These are phyloP conservation scores for Elysia crispata DNA, from an alignment of 2,888 invertebrate genomes.

Conservation along the genomic window DNA sequence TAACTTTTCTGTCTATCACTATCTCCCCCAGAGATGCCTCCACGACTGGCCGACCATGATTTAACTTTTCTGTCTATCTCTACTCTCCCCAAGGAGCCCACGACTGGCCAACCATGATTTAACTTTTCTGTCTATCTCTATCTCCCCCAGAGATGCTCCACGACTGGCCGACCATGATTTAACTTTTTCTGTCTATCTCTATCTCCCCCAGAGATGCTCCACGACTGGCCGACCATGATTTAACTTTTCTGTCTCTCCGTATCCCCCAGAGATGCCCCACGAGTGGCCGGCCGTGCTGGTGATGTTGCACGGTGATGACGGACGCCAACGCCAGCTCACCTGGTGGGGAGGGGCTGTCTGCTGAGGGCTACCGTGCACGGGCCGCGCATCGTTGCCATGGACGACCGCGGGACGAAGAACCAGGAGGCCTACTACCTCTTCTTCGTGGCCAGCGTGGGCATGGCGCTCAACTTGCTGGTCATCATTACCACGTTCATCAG, in stretches of 20 bases:
- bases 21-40: too few species aligned
- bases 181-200: too few species aligned
- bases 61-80: neutral
- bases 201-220: neutral
- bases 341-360: neutral
- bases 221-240: too few species aligned
- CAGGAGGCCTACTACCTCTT: slow-evolving; percentile 74
- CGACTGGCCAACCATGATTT: too few species aligned
- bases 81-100: neutral
- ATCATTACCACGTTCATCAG: too few species aligned
- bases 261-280: neutral
- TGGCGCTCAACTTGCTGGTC: too few species aligned
- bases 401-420: slow-evolving; percentile 47
- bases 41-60: too few species aligned
- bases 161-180: too few species aligned
- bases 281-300: neutral
- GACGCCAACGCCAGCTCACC: slow-evolving; percentile 19
- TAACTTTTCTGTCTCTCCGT: neutral
- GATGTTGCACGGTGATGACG: slow-evolving; percentile 10
- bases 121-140: too few species aligned
- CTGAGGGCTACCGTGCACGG: slow-evolving; percentile 11
- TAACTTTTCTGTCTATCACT: too few species aligned
- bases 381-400: slow-evolving; percentile 47
- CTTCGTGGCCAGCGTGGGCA: slow-evolving; percentile 68
- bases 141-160: neutral